Percentiles rank a stretch among this genome's conserved stretches.
These are phyloP conservation scores for Globodera rostochiensis DNA, from an alignment of 1,140 invertebrate species.

Conservation along the genomic window DNA sequence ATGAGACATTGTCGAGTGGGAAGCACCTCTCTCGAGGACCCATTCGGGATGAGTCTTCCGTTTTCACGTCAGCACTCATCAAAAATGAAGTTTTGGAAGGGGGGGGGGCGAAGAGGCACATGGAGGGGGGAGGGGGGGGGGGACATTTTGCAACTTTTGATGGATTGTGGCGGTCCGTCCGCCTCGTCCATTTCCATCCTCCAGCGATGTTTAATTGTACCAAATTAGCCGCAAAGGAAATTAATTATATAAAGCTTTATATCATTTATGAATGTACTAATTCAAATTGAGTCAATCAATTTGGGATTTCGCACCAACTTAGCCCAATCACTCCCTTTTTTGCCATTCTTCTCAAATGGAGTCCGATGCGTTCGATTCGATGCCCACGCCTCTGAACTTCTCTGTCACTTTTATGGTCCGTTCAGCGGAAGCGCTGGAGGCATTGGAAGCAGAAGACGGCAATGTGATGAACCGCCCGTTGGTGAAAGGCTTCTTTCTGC, in stretches of 20 bases:
- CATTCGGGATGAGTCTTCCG: neutral
- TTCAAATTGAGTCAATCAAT: too few species aligned
- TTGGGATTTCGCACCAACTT: too few species aligned
- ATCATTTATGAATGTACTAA: too few species aligned
- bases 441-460: neutral
- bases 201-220: too few species aligned
- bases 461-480: constrained; percentile 32
- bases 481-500: constrained; percentile 24
- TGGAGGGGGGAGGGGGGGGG: neutral
- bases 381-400: neutral
- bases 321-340: too few species aligned
- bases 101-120: neutral
- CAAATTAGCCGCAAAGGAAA: too few species aligned
- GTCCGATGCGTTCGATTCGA: neutral
- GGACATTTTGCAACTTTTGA: too few species aligned
- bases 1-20: neutral
- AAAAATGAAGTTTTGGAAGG: neutral
- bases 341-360: neutral
- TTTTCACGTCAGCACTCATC: too few species aligned
- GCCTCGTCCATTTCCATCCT: too few species aligned
- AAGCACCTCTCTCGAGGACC: neutral
- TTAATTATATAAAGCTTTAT: too few species aligned
- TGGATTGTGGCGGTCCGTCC: too few species aligned
- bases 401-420: neutral
- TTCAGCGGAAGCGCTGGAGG: neutral